Evolutionary conservation across 1,140 invertebrate genomes (phyloP).

Genomic region (Tenebrio molitor): DNA sequence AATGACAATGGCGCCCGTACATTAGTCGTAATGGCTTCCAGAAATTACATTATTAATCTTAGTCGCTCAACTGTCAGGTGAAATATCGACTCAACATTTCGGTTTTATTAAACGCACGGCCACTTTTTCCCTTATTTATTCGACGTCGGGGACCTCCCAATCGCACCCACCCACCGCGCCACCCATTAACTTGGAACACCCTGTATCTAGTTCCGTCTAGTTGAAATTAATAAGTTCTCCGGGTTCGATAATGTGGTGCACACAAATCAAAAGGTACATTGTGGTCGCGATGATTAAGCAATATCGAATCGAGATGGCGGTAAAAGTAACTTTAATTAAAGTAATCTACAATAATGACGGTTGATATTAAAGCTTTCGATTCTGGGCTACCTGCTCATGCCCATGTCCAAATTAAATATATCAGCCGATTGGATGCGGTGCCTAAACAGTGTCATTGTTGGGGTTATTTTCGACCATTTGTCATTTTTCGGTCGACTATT

Average conservation of each 20-base stretch:
- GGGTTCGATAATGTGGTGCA: neutral
- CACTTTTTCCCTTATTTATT: conserved; percentile 40
- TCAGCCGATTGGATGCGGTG: conserved; percentile 15
- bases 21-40: conserved; percentile 60
- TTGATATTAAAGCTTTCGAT: conserved; percentile 1
- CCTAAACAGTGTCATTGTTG: conserved; percentile 14
- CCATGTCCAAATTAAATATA: conserved; percentile 32
- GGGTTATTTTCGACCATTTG: neutral
- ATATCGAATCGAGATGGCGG: conserved; percentile 31
- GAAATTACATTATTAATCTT: conserved; percentile 63
- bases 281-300: conserved; percentile 35
- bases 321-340: conserved; percentile 44
- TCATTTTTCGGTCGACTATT: too few species aligned
- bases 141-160: conserved; percentile 17
- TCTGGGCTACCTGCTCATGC: conserved; percentile 23
- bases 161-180: conserved; percentile 17
- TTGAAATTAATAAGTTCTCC: neutral
- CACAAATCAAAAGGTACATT: neutral
- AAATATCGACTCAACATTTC: conserved; percentile 58
- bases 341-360: conserved; percentile 39
- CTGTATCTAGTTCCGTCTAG: neutral
- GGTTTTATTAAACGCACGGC: conserved; percentile 56
- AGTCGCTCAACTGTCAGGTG: conserved; percentile 60
- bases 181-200: neutral
- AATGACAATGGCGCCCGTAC: conserved; percentile 59